Conservation (phyloP, 2,113 vertebrate genomes). For the Channa maculata region DNA sequence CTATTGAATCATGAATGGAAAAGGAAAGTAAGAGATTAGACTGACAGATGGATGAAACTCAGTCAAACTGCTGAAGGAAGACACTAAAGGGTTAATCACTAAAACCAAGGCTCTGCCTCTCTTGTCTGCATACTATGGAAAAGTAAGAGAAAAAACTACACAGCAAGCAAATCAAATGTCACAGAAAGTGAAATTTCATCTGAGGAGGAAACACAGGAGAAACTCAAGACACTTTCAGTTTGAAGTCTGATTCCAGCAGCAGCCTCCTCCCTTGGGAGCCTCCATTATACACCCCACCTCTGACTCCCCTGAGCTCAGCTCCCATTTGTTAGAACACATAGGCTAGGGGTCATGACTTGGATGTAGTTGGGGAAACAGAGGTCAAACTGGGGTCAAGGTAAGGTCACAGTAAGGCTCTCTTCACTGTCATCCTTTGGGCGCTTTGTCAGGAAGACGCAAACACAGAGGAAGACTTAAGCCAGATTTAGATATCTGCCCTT, state of each 20-base stretch:
- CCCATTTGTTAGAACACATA: conserved; percentile 57
- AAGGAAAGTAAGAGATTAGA: background rate
- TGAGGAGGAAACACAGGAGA: conserved; percentile 9
- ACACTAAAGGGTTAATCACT: background rate
- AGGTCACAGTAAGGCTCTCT: conserved; percentile 41
- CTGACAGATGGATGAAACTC: background rate
- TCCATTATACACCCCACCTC: conserved; percentile 44
- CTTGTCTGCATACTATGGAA: background rate
- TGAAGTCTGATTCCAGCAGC: conserved; percentile 37
- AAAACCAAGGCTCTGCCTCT: background rate
- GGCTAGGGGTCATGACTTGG: conserved; percentile 73
- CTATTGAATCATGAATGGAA: conserved; percentile 19
- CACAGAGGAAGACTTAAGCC: conserved; percentile 3
- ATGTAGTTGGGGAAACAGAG: conserved; percentile 76
- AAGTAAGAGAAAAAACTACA: background rate
- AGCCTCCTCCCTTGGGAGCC: conserved; percentile 43
- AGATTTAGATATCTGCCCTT: too few species aligned
- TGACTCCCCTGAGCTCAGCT: conserved; percentile 27
- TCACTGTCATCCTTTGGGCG: conserved; percentile 25
- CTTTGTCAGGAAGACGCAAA: conserved; percentile 40
- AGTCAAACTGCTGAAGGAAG: background rate
- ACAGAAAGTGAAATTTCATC: conserved; percentile 5
- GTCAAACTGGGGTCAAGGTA: conserved; percentile 65
- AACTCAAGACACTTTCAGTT: conserved; percentile 31
- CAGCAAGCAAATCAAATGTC: conserved; percentile 15